phyloP scores from a whole-genome alignment of 2,113 vertebrate species.

The Tympanuchus pallidicinctus region DNA sequence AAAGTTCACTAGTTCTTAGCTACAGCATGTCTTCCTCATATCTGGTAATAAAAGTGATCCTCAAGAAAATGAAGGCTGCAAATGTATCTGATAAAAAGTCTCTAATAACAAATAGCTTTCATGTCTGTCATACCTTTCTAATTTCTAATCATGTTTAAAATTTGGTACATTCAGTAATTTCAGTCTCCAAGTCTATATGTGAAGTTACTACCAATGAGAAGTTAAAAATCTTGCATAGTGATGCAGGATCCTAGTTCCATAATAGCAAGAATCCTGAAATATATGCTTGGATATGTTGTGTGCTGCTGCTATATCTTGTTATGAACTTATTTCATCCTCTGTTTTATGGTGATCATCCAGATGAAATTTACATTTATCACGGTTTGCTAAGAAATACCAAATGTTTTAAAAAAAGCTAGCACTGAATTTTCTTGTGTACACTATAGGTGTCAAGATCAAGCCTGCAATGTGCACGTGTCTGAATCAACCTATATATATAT shows the following conservation, averaged over 20 bases:
- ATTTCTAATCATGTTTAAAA: neutral
- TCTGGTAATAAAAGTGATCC: neutral
- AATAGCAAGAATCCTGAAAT: neutral
- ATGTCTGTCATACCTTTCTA: neutral
- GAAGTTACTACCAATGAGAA: neutral
- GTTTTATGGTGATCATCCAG: neutral
- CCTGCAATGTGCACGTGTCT: fast-evolving
- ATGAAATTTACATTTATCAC: neutral
- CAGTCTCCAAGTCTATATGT: neutral
- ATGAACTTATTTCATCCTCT: neutral
- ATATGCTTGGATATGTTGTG: neutral
- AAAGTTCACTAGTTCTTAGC: neutral
- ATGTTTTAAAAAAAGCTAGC: neutral
- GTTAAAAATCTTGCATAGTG: neutral
- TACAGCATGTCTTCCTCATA: neutral
- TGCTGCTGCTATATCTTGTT: neutral
- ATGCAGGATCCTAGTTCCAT: neutral
- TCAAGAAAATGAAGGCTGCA: neutral
- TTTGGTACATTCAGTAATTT: too few species aligned
- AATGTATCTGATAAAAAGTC: neutral
- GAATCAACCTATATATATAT: neutral
- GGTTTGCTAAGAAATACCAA: neutral
- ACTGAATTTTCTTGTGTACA: neutral
- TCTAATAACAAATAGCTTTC: neutral
- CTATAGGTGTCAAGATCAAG: neutral